phyloP scores from a whole-genome alignment of 2,113 vertebrate genomes.

The Gulo gulo region DNA sequence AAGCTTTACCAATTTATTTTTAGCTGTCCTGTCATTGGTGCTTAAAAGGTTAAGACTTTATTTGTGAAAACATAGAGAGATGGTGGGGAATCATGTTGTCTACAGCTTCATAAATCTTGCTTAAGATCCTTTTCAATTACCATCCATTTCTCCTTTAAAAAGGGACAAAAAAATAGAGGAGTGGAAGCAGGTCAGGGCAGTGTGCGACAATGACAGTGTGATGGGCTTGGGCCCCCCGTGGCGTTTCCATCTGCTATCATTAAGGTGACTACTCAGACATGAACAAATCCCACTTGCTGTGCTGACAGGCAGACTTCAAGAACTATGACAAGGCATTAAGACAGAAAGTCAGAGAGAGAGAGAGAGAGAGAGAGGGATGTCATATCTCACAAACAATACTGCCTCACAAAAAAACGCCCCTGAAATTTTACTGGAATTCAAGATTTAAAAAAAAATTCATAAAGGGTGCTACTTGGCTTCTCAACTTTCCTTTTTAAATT shows the following conservation, averaged over 20 bases:
- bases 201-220: slow-evolving; percentile 90
- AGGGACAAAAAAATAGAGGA: slow-evolving; percentile 87
- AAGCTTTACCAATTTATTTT: slow-evolving; percentile 81
- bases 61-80: slow-evolving; percentile 84
- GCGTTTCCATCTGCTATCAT: slow-evolving; percentile 96
- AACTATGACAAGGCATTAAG: slow-evolving; percentile 91
- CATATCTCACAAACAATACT: slow-evolving; percentile 83
- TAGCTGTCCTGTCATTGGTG: slow-evolving; percentile 75
- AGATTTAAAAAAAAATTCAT: slow-evolving; percentile 63
- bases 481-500: slow-evolving; percentile 64
- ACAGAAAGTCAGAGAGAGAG: slow-evolving; percentile 81
- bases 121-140: slow-evolving; percentile 93
- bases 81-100: slow-evolving; percentile 81
- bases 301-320: slow-evolving; percentile 93
- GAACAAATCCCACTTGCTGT: slow-evolving; percentile 91
- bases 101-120: slow-evolving; percentile 86
- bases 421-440: slow-evolving; percentile 82
- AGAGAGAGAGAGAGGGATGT: slow-evolving; percentile 79
- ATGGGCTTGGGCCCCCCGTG: slow-evolving; percentile 88
- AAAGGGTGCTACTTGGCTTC: slow-evolving; percentile 75
- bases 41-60: slow-evolving; percentile 88
- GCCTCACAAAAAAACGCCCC: slow-evolving; percentile 74
- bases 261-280: slow-evolving; percentile 96
- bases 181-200: slow-evolving; percentile 91
- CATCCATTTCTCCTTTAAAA: slow-evolving; percentile 91